Percentiles rank a stretch among this genome's conserved stretches.
phyloP scores from a whole-genome alignment of 2,113 vertebrate genomes.

The Syrmaticus mikado region DNA sequence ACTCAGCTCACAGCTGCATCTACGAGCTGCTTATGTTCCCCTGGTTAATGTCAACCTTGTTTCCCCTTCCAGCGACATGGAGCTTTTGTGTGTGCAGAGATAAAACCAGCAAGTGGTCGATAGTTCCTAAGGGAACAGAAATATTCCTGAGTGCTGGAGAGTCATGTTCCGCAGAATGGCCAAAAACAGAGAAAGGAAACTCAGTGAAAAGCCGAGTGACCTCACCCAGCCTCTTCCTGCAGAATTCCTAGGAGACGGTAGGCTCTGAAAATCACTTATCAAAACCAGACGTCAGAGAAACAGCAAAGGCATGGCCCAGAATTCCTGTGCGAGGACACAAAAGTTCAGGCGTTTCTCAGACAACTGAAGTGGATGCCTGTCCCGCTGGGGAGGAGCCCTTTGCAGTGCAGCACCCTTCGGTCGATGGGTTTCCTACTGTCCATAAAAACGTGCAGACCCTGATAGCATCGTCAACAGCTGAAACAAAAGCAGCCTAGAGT shows the following conservation, averaged over 20 bases:
- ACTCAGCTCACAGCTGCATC: slow-evolving; percentile 76
- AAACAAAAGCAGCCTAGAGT: neutral
- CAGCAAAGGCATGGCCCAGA: slow-evolving; percentile 64
- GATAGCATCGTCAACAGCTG: neutral
- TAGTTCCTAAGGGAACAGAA: slow-evolving; percentile 70
- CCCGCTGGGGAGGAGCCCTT: slow-evolving; percentile 23
- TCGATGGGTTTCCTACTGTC: neutral
- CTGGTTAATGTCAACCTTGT: slow-evolving; percentile 78
- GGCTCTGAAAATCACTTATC: slow-evolving; percentile 76
- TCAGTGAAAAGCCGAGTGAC: slow-evolving; percentile 72
- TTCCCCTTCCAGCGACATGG: slow-evolving; percentile 79
- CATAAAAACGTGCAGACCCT: neutral
- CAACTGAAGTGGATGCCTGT: neutral
- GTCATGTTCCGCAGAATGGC: slow-evolving; percentile 46
- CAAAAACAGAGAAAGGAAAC: slow-evolving; percentile 74
- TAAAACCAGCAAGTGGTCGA: slow-evolving; percentile 71
- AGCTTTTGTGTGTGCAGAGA: slow-evolving; percentile 79
- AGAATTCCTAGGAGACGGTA: slow-evolving; percentile 76
- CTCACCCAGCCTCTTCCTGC: slow-evolving; percentile 73
- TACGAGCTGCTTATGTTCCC: slow-evolving; percentile 50
- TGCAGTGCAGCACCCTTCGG: neutral
- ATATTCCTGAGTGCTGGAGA: slow-evolving; percentile 67
- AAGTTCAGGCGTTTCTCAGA: slow-evolving; percentile 36
- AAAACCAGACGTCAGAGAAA: slow-evolving; percentile 74
- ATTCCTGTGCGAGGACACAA: slow-evolving; percentile 43